Evolutionary conservation across 2,888 invertebrate species (phyloP), one percentile per base, ranked within the genome.

Genomic region (Myathropa florea): DNA sequence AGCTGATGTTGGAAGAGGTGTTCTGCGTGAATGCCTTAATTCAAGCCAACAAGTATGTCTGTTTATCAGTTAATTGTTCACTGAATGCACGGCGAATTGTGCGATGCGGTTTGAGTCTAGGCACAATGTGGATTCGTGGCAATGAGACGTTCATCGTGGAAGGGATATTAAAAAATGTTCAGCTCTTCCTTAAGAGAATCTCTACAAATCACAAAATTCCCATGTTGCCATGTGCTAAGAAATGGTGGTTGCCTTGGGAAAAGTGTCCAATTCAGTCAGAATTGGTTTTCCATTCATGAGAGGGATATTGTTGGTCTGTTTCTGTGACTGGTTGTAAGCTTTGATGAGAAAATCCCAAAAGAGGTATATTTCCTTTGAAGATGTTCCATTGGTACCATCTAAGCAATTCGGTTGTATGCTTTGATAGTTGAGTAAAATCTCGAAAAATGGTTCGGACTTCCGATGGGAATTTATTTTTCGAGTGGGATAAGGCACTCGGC

Each of bases 1-100:
- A 39, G n/a, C 61, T 72, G 72, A 46, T 46, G 81, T 82, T 82
- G 14, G 21, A 24, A 12, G 33, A 39, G 21, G 14, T 46, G 46
- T 46, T 46, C 46, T 46, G 46, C 46, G 46, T 46, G 46, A 46
- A 46, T 46, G 46, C 46, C 18, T 46, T 46, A 46, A 46, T 46
- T 46, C 46, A 18, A 46, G 46, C 46, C 46, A 46, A 76, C 61
- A 81, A 64, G 70, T 67, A 72, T 14, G 55, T 1, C 12, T 26
- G 18, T 6, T 24, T n/a, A 39, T 30, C 26, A 36, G 30, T 28
- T 28, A 23, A 14, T 64, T 21, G 9, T 4, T 3, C 0, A 77
- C 82, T 72, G 77, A 78, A 83, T 18, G 0, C 46, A 46, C 18
- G 46, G 46, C 46, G 46, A 46, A 46, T 4, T 7, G 0, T 18